Base-by-base conservation (phyloP, 2,113 vertebrate species). In the Myocastor coypus region DNA sequence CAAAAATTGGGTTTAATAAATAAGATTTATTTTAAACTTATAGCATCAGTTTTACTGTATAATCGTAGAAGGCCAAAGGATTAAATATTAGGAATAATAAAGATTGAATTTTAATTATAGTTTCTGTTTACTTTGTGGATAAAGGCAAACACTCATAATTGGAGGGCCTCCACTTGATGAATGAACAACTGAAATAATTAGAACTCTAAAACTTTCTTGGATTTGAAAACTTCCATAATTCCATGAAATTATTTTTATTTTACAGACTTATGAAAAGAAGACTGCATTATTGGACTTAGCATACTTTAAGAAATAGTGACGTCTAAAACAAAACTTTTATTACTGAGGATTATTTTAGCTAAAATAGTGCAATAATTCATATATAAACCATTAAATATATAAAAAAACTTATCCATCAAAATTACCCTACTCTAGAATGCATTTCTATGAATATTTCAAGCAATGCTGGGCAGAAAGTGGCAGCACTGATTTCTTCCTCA, bases 391-490 rank as follows among this genome's bases (percentile, higher is more conserved):
- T 87, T 93, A 91, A 24, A 89, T 30, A 82, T 83, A 46, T 84
- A 84, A 89, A 46, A 46, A 52, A 81, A 85, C 87, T 12, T 46
- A 55, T 42, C 5, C 42, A 71, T 90, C 13, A 78, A 57, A 82
- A 87, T 57, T 78, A 6, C 30, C 26, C 16, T 96, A 34, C 26
- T 95, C 22, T 66, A 55, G n/a, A 89, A 68, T 87, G 78, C 64
- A 57, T 52, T 55, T 55, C 32, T 89, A 9, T 92, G 61, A 84
- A 26, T 94, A 96, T 89, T 96, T 83, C 50, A 93, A 68, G 85
- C 16, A 86, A 26, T 89, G 26, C n/a, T 83, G 28, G 63, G 69
- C 55, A 94, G 37, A 83, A 81, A 2, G 37, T 68, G 68, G 50
- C 8, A 40, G 24, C 80, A 94, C 7, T 83, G 93, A 81, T 94